Base-by-base conservation (phyloP, 2,888 invertebrate species). In the Clostera curtula region DNA sequence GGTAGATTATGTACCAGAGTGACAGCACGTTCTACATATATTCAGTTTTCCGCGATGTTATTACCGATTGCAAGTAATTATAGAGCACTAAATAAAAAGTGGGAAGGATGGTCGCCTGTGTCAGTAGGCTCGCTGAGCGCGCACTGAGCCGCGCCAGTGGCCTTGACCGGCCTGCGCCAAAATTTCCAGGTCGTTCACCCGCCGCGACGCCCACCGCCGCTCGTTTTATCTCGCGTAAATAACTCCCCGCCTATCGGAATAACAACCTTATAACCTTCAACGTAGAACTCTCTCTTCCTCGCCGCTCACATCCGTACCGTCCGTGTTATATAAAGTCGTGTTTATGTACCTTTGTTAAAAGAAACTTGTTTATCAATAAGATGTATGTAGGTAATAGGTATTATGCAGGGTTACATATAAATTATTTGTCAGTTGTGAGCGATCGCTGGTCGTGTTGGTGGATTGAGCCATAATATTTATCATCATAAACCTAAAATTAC, bases 121-220 rank as follows among this genome's bases (percentile, higher is more conserved):
- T 33, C 29, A 42, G 44, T 43, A 44, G 43, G 43, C 45, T 57
- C 49, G 43, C 48, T 36, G 43, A 43, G 74, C 72, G 71, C 60
- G 54, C 53, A 54, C 51, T 37, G 41, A 36, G 55, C 51, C 49
- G 47, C 38, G 55, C 51, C 48, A 45, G 57, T 67, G 83, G 80
- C 83, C 83, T 83, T 83, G 83, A 83, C 83, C 83, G 79, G 69
- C 70, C 76, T 79, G 82, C 83, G 83, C 83, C 83, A 82, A 83
- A 83, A 77, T 74, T 76, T 72, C 71, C 80, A 69, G 82, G 74
- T 77, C 80, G 52, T 82, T 77, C 76, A 76, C 76, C 75, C 63
- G 62, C 61, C 60, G 50, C 66, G 67, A 65, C 73, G 73, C 80
- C 74, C 75, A 73, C 79, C 58, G 58, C 71, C 80, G 62, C 68